These are phyloP conservation scores for Nematostella vectensis DNA, from an alignment of 92 coral and sea anemone species.

Conservation along the genomic window DNA sequence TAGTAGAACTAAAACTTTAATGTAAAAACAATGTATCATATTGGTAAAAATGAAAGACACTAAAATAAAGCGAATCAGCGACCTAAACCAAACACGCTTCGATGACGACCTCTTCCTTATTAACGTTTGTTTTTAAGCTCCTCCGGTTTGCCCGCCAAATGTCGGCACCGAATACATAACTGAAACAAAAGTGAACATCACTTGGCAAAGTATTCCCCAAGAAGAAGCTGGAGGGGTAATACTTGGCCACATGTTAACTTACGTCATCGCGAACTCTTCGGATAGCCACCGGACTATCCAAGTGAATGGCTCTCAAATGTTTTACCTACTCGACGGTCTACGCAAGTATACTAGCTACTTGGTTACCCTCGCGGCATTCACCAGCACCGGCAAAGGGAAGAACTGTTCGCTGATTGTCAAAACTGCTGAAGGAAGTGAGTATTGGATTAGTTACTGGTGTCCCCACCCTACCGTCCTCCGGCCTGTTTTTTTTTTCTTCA, in stretches of 20 bases:
- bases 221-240: background rate
- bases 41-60: too few species aligned
- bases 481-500: background rate
- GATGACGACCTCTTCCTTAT: too few species aligned
- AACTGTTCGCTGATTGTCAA: conserved; percentile 5
- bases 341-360: conserved; percentile 13
- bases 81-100: too few species aligned
- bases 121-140: background rate
- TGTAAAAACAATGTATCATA: too few species aligned
- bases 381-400: conserved; percentile 11
- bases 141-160: background rate
- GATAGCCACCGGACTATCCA: background rate
- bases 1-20: too few species aligned
- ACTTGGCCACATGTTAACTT: conserved; percentile 12
- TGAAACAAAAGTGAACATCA: conserved; percentile 3
- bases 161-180: background rate
- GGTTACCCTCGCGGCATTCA: conserved; percentile 18
- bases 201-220: conserved; percentile 13
- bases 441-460: too few species aligned
- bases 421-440: conserved; percentile 26
- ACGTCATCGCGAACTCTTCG: background rate
- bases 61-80: too few species aligned
- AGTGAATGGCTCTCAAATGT: conserved; percentile 1
- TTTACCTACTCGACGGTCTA: conserved; percentile 11
- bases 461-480: too few species aligned